Evolutionary conservation across 2,888 invertebrate species (phyloP).

Genomic region (Oscheius sp.): DNA sequence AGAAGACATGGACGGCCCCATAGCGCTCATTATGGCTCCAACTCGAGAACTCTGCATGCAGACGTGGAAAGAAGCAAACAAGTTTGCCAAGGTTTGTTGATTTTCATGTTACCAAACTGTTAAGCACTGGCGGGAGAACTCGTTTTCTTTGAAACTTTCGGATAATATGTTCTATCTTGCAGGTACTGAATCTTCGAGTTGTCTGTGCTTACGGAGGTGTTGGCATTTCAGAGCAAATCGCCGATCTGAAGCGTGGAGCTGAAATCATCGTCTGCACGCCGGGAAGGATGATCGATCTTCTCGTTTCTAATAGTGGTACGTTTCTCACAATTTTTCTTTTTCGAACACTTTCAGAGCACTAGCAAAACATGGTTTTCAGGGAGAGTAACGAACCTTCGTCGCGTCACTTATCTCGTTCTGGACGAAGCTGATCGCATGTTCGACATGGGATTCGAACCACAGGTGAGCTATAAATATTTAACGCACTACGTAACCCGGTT

Average conservation of each 20-base stretch:
- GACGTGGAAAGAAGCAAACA: constrained; percentile 93
- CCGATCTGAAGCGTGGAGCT: constrained; percentile 93
- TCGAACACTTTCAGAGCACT: background rate
- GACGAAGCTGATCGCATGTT: constrained; percentile 99
- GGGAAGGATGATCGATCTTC: constrained; percentile 99
- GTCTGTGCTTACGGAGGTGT: constrained; percentile 99
- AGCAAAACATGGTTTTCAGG: constrained; percentile 72
- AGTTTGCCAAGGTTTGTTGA: constrained; percentile 83
- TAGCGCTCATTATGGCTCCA: constrained; percentile 96
- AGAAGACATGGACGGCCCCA: constrained; percentile 97
- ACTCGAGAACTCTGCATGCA: constrained; percentile 98
- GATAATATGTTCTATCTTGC: constrained; percentile 11
- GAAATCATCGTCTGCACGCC: constrained; percentile 99
- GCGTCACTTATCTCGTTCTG: constrained; percentile 95
- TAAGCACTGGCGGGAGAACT: too few relatives aligned
- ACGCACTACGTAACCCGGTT: background rate
- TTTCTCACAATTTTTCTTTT: constrained; percentile 6
- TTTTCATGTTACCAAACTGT: too few relatives aligned
- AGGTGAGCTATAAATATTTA: constrained; percentile 77
- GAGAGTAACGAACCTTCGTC: constrained; percentile 93
- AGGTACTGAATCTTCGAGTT: constrained; percentile 80
- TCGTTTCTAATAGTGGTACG: constrained; percentile 92
- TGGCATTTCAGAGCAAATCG: constrained; percentile 94
- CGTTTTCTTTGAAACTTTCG: background rate
- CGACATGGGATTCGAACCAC: constrained; percentile 96